Percentiles rank a stretch among this genome's conserved stretches.
Evolutionary conservation across 2,113 vertebrate genomes (phyloP).

Genomic region (Daphoenositta chrysoptera): DNA sequence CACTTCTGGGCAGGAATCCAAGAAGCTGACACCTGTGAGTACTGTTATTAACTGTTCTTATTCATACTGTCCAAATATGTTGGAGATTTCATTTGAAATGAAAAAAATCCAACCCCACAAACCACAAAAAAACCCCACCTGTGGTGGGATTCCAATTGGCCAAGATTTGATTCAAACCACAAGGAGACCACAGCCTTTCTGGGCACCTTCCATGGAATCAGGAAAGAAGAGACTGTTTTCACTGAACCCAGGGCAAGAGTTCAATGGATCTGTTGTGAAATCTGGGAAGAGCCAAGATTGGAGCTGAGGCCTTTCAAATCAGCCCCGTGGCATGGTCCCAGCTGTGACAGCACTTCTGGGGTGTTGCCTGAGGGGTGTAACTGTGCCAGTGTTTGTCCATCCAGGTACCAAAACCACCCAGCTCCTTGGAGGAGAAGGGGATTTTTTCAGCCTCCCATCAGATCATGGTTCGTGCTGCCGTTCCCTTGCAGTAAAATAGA

Average conservation of each 20-base stretch:
- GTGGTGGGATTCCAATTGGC: background rate
- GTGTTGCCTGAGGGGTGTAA: accelerated
- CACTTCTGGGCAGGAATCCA: background rate
- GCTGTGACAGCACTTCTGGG: background rate
- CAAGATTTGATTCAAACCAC: background rate
- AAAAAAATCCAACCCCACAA: background rate
- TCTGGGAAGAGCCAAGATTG: background rate
- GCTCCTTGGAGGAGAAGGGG: background rate
- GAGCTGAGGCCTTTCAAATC: accelerated
- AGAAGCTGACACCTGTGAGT: accelerated
- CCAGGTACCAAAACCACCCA: accelerated
- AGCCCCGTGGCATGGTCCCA: background rate
- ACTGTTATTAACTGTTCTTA: background rate
- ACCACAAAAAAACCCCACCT: accelerated
- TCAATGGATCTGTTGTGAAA: background rate
- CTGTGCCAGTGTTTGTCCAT: background rate
- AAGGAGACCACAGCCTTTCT: background rate
- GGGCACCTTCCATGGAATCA: too few species aligned
- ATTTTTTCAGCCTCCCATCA: background rate
- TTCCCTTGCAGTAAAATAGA: background rate
- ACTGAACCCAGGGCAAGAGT: background rate
- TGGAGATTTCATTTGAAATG: background rate
- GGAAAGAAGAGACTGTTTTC: background rate
- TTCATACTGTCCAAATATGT: accelerated
- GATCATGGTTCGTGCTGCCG: background rate